A percentile compares a stretch with the other conserved stretches of the same genome.
These are phyloP conservation scores for Belonocnema kinseyi DNA, from an alignment of 1,140 invertebrate genomes.

Conservation along the genomic window DNA sequence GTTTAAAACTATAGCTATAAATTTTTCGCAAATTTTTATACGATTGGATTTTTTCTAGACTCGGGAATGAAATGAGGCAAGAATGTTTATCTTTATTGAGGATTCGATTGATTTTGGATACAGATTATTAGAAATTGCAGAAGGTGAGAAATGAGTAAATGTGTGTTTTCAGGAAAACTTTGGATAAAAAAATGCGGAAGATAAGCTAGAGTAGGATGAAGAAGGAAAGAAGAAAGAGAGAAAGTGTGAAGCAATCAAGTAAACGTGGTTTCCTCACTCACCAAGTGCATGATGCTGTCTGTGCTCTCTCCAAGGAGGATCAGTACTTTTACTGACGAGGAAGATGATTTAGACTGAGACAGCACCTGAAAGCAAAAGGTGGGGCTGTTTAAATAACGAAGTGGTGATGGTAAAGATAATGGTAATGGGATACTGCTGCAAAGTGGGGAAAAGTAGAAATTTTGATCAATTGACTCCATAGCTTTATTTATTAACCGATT, in stretches of 20 bases:
- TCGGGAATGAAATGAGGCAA: too few species aligned
- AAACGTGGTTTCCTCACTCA: constrained; percentile 58
- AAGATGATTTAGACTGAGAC: constrained; percentile 54
- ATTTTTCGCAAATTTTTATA: too few species aligned
- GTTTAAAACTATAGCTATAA: too few species aligned
- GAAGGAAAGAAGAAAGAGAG: constrained; percentile 34
- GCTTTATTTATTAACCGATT: too few species aligned
- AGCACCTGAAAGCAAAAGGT: constrained; percentile 51
- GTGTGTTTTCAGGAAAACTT: neutral
- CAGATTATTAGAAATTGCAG: neutral
- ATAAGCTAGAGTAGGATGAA: neutral
- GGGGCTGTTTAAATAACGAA: constrained; percentile 45
- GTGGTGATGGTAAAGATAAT: neutral
- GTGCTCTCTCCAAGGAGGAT: constrained; percentile 49
- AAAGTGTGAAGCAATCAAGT: constrained; percentile 36
- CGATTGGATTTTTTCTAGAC: too few species aligned
- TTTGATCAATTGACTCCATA: too few species aligned
- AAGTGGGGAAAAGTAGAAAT: too few species aligned
- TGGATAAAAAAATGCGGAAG: constrained; percentile 13
- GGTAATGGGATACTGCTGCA: constrained; percentile 2
- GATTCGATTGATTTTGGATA: neutral
- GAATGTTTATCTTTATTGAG: too few species aligned
- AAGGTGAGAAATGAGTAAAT: neutral
- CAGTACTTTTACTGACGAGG: constrained; percentile 60
- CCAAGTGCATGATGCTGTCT: constrained; percentile 67